Evolutionary conservation across 2,797 vertebrate species (phyloP).

Genomic region (Microcaecilia unicolor): DNA sequence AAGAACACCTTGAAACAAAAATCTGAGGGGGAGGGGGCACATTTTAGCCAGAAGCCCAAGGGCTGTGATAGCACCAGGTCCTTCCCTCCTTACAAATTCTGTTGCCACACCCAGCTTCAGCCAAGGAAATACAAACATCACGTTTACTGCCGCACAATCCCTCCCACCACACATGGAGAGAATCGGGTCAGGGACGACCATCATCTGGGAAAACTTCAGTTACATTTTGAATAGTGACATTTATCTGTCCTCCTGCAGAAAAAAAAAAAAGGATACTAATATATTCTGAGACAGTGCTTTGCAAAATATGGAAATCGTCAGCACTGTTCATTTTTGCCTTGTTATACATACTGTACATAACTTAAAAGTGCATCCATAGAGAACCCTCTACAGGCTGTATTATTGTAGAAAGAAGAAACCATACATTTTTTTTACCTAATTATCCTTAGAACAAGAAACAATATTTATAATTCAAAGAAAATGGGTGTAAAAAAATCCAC

Average conservation of each 20-base stretch:
- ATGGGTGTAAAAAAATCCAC: too few species aligned
- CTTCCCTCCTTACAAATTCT: constrained; percentile 8
- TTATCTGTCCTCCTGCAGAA: constrained; percentile 2
- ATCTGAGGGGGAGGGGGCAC: background rate
- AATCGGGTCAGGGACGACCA: background rate
- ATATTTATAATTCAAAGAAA: too few species aligned
- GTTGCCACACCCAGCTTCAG: constrained; percentile 15
- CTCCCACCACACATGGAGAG: constrained; percentile 24
- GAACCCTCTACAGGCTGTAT: constrained; percentile 52
- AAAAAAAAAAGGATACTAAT: constrained; percentile 22
- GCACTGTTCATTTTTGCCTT: constrained; percentile 51
- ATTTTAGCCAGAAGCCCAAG: background rate
- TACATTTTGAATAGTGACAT: too few species aligned
- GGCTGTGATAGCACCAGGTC: background rate
- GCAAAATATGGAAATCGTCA: constrained; percentile 51
- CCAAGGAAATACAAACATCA: constrained; percentile 32
- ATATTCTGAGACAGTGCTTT: constrained; percentile 39
- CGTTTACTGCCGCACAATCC: too few species aligned
- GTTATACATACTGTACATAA: constrained; percentile 59
- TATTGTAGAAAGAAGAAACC: constrained; percentile 44
- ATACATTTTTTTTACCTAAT: constrained; percentile 27
- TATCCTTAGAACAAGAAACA: too few species aligned
- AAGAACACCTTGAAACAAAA: background rate
- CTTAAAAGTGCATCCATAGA: constrained; percentile 60
- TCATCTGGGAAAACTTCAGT: background rate